Base-by-base conservation (phyloP, 2,113 vertebrate species). In the Periophthalmus modestus region DNA sequence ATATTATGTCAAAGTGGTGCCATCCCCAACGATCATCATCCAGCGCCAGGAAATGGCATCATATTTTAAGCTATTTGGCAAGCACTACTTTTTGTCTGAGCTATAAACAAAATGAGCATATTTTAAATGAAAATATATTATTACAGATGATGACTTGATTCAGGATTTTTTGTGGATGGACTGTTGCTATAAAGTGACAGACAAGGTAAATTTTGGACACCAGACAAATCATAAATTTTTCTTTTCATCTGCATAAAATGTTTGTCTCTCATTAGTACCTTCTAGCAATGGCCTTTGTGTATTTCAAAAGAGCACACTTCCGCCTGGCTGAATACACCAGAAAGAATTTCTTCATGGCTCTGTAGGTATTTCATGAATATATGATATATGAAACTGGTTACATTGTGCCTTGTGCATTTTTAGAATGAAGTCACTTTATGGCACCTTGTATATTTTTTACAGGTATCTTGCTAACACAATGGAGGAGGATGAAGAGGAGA, bases 281-380 rank as follows among this genome's bases (percentile, higher is more conserved):
- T 75, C 93, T 99, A 86, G 97, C 98, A 84, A 98, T 99, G 97
- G 95, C 95, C 66, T 99, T 99, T 82, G 94, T 98, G 85, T 99
- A 99, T 94, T 98, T 99, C 95, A 99, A 96, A 95, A 95, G 97
- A 83, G 97, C 97, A 75, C 87, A 86, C 84, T 98, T 97, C 89
- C 92, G 88, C 86, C 63, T 94, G 75, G 87, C 82, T 18, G 97
- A 99, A 72, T 94, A 98, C 84, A 98, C 92, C 89, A 95, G 93
- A 85, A 95, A 91, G 77, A 98, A 99, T 89, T 98, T 99, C 90
- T 99, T 99, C 91, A 93, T 95, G 16, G 97, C 96, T 80, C 92
- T 99, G 98, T 99, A 93, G 97, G 97, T 96, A 93, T 6, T 73
- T 11, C 9, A 43, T 43, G 39, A 43, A 43, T 43, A 43, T 43